Conservation (phyloP, 2,888 invertebrate genomes). For the Tenthredo mesomela region DNA sequence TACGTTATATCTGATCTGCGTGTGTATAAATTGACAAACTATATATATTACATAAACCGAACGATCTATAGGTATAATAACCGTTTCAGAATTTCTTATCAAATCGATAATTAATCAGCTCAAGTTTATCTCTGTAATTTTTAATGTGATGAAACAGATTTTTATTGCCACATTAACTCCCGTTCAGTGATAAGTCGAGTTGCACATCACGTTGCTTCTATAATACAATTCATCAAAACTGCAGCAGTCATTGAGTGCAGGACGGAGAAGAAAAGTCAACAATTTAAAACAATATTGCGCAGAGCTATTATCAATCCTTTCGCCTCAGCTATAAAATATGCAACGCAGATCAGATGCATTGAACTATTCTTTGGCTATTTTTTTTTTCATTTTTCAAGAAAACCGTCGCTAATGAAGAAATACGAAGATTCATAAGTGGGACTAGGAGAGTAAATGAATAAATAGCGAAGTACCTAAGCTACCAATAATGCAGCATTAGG, state of each 20-base stretch:
- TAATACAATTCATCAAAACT: neutral
- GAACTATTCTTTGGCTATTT: no score
- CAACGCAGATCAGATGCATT: neutral
- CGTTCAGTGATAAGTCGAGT: no score
- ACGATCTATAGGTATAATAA: no score
- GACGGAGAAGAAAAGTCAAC: neutral
- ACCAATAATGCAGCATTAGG: neutral
- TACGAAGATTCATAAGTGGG: no score
- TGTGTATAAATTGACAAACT: no score
- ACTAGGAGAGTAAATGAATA: neutral
- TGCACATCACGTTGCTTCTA: neutral
- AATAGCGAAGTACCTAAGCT: neutral
- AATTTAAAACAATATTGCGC: neutral
- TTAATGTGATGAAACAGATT: neutral
- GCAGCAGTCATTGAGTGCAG: neutral
- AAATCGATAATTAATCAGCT: neutral
- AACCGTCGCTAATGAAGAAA: neutral
- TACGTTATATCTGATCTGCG: no score
- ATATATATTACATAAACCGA: no score
- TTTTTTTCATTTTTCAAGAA: neutral
- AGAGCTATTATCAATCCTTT: neutral
- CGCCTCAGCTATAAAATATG: neutral
- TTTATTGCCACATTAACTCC: no score
- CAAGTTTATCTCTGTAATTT: neutral
- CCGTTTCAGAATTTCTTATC: neutral